Conservation (phyloP, 37 sponge, comb jelly and placozoan genomes). For the Theonella swinhoei region DNA sequence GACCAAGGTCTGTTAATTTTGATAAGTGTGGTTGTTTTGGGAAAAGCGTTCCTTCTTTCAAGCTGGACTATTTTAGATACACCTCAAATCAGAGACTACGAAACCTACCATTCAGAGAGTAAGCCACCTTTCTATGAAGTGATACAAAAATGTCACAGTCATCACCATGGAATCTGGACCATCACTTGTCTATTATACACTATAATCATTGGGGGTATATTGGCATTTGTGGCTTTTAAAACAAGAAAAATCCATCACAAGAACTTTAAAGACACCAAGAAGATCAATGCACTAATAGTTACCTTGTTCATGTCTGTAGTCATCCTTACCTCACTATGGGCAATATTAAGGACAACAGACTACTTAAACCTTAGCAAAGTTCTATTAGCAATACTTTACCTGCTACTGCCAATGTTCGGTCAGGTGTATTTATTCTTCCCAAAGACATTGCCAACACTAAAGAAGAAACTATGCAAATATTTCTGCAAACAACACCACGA, state of each 20-base stretch:
- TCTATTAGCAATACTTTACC: background rate
- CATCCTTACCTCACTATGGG: background rate
- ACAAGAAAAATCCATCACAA: conserved; percentile 5
- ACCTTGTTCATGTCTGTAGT: background rate
- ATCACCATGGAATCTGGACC: background rate
- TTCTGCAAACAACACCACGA: background rate
- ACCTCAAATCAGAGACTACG: background rate
- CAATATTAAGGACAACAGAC: background rate
- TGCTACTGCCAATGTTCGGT: background rate
- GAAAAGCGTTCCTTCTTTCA: background rate
- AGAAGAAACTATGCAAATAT: background rate
- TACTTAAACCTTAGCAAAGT: background rate
- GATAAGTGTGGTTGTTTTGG: background rate
- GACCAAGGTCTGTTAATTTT: background rate
- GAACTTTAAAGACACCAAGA: conserved; percentile 15
- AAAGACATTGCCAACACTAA: background rate
- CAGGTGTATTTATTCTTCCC: background rate
- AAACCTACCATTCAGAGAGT: background rate
- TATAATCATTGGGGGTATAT: background rate
- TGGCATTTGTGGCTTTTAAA: background rate
- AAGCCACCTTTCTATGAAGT: background rate
- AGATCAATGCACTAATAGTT: background rate
- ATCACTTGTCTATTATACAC: background rate
- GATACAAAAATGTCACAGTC: background rate
- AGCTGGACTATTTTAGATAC: background rate